phyloP scores from a whole-genome alignment of 2,888 invertebrate genomes.

The Harpagoxenus sublaevis region DNA sequence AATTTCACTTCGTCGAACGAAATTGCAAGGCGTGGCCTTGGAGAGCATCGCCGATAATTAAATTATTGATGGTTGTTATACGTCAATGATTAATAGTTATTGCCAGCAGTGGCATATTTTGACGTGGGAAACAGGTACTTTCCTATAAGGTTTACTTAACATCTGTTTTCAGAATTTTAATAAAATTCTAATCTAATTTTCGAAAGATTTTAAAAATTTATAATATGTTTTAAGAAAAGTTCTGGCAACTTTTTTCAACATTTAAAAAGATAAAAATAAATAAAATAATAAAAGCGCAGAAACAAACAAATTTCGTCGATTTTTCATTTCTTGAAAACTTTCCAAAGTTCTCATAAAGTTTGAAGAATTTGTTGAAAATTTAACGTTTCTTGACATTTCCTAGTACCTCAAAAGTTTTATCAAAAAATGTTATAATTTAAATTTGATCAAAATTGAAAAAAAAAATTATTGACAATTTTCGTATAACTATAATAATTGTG shows the following conservation, averaged over 20 bases:
- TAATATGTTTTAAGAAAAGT: not conserved
- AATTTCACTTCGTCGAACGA: conserved; percentile 50
- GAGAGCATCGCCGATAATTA: conserved; percentile 56
- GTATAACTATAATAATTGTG: too few species aligned
- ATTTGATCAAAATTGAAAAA: not conserved
- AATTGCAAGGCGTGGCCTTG: conserved; percentile 41
- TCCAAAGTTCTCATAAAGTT: not conserved
- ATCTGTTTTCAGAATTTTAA: not conserved
- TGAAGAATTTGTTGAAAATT: not conserved
- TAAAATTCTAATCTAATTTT: not conserved
- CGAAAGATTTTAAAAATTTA: not conserved
- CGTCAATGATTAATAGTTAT: conserved; percentile 39
- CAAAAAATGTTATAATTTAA: not conserved
- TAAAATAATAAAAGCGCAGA: not conserved
- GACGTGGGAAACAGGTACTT: not conserved
- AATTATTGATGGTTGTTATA: conserved; percentile 55
- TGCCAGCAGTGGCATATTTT: conserved; percentile 28
- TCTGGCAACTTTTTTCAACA: not conserved
- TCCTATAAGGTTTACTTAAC: not conserved
- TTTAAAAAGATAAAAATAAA: not conserved
- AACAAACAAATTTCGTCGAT: not conserved
- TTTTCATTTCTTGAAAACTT: not conserved
- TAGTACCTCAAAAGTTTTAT: not conserved
- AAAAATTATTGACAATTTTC: too few species aligned
- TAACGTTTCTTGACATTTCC: not conserved